Base-by-base conservation (phyloP, 2,797 vertebrate species). In the Protosalanx chinensis region DNA sequence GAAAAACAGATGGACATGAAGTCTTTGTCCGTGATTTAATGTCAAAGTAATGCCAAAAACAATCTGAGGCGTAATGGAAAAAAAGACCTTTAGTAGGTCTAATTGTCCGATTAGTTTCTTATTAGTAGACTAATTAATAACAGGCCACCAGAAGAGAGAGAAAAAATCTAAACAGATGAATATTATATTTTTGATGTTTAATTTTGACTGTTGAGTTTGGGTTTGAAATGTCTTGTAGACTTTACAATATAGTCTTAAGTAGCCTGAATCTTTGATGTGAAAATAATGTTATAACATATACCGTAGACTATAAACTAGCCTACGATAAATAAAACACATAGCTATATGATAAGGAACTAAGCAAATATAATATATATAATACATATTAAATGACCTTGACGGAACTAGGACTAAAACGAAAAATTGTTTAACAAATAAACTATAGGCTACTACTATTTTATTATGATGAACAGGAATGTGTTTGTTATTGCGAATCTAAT, bases 1-100 rank as follows among this genome's bases (percentile, higher is more conserved):
- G 84, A 89, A 87, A 91, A 91, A 88, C 91, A 92, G 89, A 91
- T 92, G 92, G 89, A 85, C 82, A 89, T 86, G 77, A 91, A 91
- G 90, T 91, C 86, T 88, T 69, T 72, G 67, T 72, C 29, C 68
- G 79, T 72, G 81, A 89, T 86, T 87, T 84, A 71, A 75, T 65
- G 76, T 81, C 82, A 75, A 78, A 73, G 35, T 72, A 57, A 76
- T 76, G 90, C 90, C 87, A 90, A 91, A 82, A 80, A 88, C 80
- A 89, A 91, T 79, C 74, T 35, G 49, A 59, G 76, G 75, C 81
- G 68, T 32, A 76, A 72, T 77, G 76, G 74, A 76, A 78, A 68
- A 69, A 72, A 75, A 71, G 75, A 67, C 72, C 27, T 68, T 20
- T 35, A 79, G 64, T 75, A 12, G 10, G 41, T 76, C 70, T 72